phyloP scores from a whole-genome alignment of 2,888 invertebrate species.

The Anticlea derivata region DNA sequence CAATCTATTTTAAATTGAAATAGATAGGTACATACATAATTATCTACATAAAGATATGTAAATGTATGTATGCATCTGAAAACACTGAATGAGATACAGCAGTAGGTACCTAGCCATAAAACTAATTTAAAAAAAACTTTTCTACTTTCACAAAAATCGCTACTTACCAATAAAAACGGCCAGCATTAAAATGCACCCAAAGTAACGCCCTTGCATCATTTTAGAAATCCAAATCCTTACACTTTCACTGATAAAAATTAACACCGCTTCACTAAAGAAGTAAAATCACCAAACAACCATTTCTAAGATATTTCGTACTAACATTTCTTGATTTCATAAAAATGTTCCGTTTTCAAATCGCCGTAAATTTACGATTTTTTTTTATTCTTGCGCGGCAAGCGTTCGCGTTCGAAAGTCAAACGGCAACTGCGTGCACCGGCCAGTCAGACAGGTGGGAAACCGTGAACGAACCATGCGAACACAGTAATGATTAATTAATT shows the following conservation, averaged over 20 bases:
- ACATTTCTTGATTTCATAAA: constrained; percentile 12
- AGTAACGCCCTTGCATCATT: constrained; percentile 62
- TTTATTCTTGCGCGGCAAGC: constrained; percentile 48
- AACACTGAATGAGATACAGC: no score
- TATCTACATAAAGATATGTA: no score
- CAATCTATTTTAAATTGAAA: no score
- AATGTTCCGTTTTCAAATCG: constrained; percentile 34
- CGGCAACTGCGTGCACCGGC: constrained; percentile 68
- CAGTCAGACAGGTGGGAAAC: constrained; percentile 61
- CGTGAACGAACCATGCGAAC: constrained; percentile 49
- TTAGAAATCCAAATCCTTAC: constrained; percentile 61
- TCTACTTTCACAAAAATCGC: constrained; percentile 1
- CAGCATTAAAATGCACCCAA: constrained; percentile 60
- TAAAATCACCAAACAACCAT: constrained; percentile 42
- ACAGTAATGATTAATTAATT: constrained; percentile 53
- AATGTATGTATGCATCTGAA: no score
- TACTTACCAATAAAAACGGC: constrained; percentile 65
- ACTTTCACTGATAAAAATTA: constrained; percentile 66
- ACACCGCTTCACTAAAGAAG: constrained; percentile 55
- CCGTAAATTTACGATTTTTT: constrained; percentile 48
- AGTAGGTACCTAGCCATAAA: not conserved
- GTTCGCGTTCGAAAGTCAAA: constrained; percentile 75
- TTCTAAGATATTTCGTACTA: constrained; percentile 28
- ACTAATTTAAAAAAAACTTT: not conserved
- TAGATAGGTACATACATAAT: no score